Evolutionary conservation across 2,113 vertebrate genomes (phyloP).

Genomic region (Excalfactoria chinensis): DNA sequence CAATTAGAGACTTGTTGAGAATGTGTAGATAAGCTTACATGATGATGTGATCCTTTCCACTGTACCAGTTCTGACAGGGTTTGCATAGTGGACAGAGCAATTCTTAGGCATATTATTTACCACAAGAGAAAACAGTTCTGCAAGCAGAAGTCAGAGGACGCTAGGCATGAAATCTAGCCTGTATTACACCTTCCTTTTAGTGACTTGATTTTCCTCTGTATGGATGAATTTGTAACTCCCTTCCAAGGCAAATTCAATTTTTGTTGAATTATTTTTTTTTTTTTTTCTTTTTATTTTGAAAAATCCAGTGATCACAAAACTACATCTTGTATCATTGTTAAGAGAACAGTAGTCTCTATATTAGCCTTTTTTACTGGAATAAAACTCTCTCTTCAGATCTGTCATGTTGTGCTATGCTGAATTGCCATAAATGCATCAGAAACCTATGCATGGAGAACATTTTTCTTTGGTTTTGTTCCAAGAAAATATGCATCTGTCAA

Average conservation of each 20-base stretch:
- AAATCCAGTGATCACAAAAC: background rate
- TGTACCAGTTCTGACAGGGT: background rate
- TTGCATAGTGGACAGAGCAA: background rate
- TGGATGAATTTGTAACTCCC: constrained; percentile 20
- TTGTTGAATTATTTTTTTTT: background rate
- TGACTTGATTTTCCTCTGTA: constrained; percentile 25
- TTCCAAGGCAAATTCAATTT: background rate
- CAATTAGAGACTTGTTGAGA: background rate
- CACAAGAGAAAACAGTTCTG: background rate
- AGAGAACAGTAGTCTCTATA: background rate
- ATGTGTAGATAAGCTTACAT: background rate
- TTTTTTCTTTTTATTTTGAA: background rate
- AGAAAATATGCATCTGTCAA: background rate
- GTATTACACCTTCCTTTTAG: constrained; percentile 36
- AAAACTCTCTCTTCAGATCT: background rate
- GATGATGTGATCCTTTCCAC: background rate
- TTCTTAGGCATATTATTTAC: background rate
- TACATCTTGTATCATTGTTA: background rate
- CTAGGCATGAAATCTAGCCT: constrained; percentile 28
- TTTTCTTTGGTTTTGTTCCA: background rate
- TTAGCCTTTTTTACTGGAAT: background rate
- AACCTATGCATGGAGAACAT: background rate
- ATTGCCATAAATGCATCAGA: background rate
- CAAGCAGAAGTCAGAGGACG: constrained; percentile 41
- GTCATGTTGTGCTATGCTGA: background rate